phyloP scores from a whole-genome alignment of 92 coral and sea anemone genomes.

The Palythoa grandiflora region DNA sequence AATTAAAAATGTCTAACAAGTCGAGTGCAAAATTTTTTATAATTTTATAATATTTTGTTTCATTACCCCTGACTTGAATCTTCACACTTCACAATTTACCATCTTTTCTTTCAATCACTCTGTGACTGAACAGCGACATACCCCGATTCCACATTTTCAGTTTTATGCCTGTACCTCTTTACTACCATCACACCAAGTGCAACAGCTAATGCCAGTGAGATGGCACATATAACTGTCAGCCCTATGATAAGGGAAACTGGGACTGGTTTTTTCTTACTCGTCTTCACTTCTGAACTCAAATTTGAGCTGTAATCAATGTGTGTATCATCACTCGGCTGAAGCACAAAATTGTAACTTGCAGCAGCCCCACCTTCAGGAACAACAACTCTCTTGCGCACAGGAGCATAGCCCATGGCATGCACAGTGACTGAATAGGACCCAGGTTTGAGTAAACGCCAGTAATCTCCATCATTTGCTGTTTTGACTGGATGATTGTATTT shows the following conservation, averaged over 20 bases:
- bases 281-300: conserved; percentile 36
- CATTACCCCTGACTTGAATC: neutral
- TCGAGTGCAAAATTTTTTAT: neutral
- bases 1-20: neutral
- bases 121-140: conserved; percentile 51
- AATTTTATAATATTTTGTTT: neutral
- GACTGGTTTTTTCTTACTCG: conserved; percentile 53
- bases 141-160: conserved; percentile 51
- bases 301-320: conserved; percentile 22
- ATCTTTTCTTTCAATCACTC: conserved; percentile 20
- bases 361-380: conserved; percentile 63
- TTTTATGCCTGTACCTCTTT: conserved; percentile 53
- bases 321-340: conserved; percentile 46
- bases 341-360: conserved; percentile 49
- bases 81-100: conserved; percentile 30
- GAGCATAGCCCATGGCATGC: conserved; percentile 68
- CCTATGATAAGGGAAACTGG: conserved; percentile 75
- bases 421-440: conserved; percentile 71
- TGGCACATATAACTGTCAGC: conserved; percentile 70
- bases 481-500: conserved; percentile 66
- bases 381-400: conserved; percentile 48
- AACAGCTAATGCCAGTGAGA: conserved; percentile 73
- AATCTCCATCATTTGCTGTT: conserved; percentile 92
- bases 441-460: conserved; percentile 88
- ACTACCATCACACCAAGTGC: conserved; percentile 76